phyloP scores from a whole-genome alignment of 1,140 invertebrate genomes.

The Rhyacophila brunnea region DNA sequence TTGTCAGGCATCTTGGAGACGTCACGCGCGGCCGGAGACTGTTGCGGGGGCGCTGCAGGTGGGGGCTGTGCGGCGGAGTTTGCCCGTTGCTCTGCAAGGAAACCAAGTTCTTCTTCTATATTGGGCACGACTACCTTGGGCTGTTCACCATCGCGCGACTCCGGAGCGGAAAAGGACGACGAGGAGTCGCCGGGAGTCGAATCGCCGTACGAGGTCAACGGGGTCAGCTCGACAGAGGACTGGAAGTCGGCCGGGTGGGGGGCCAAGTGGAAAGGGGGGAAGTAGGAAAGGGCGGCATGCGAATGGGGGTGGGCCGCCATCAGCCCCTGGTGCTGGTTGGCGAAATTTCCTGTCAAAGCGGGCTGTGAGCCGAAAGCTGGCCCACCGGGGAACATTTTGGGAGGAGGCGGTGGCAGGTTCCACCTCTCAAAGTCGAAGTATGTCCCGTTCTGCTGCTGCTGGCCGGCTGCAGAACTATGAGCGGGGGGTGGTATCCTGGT shows the following conservation, averaged over 20 bases:
- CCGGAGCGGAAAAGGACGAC: constrained; percentile 53
- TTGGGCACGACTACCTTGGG: constrained; percentile 81
- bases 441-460: constrained; percentile 63
- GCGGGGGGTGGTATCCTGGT: constrained; percentile 68
- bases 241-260: constrained; percentile 63
- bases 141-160: constrained; percentile 63
- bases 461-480: constrained; percentile 63
- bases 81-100: constrained; percentile 64
- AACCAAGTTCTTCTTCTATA: constrained; percentile 81
- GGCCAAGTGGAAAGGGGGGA: constrained; percentile 66
- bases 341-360: constrained; percentile 56
- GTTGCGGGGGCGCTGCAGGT: constrained; percentile 49
- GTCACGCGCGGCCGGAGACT: constrained; percentile 44
- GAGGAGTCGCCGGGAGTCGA: constrained; percentile 44
- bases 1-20: constrained; percentile 52
- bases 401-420: constrained; percentile 65
- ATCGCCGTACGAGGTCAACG: constrained; percentile 60
- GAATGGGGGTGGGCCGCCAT: constrained; percentile 61
- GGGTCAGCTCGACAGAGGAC: constrained; percentile 63
- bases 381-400: constrained; percentile 64
- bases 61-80: constrained; percentile 53
- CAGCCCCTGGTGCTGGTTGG: constrained; percentile 64
- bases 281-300: constrained; percentile 63
- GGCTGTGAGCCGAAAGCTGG: constrained; percentile 58
- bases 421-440: constrained; percentile 74